phyloP scores from a whole-genome alignment of 2,888 invertebrate genomes.

The Tethea ocularis region DNA sequence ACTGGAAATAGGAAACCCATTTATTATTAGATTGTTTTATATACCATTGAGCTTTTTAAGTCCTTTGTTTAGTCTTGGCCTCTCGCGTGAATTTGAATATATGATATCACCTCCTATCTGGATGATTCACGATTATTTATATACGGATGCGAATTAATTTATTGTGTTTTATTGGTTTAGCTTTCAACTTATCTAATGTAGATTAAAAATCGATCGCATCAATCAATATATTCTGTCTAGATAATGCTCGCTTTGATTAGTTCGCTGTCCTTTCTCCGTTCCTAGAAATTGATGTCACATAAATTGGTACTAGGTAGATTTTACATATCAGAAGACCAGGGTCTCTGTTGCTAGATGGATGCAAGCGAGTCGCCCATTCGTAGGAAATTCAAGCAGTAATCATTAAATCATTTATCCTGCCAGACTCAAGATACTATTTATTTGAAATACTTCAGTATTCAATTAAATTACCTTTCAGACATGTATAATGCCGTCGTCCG shows the following conservation, averaged over 20 bases:
- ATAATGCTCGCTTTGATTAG: too few relatives aligned
- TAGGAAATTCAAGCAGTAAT: too few relatives aligned
- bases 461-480: conserved; percentile 20
- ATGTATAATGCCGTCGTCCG: neutral
- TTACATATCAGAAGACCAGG: too few relatives aligned
- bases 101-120: neutral
- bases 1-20: conserved; percentile 36
- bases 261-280: too few relatives aligned
- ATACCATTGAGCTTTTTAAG: conserved; percentile 18
- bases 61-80: conserved; percentile 8
- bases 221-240: neutral
- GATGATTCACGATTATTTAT: neutral
- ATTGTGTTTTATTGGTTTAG: neutral
- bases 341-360: too few relatives aligned
- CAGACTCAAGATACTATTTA: conserved; percentile 8
- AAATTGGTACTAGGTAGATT: too few relatives aligned
- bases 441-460: conserved; percentile 15
- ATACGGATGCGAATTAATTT: neutral
- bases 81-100: neutral
- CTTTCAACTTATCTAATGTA: neutral
- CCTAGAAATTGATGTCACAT: too few relatives aligned
- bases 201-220: neutral
- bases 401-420: too few relatives aligned
- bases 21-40: conserved; percentile 25
- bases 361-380: too few relatives aligned